Base-by-base conservation (phyloP, 1,140 invertebrate genomes). In the Leptestheria dahalacensis region DNA sequence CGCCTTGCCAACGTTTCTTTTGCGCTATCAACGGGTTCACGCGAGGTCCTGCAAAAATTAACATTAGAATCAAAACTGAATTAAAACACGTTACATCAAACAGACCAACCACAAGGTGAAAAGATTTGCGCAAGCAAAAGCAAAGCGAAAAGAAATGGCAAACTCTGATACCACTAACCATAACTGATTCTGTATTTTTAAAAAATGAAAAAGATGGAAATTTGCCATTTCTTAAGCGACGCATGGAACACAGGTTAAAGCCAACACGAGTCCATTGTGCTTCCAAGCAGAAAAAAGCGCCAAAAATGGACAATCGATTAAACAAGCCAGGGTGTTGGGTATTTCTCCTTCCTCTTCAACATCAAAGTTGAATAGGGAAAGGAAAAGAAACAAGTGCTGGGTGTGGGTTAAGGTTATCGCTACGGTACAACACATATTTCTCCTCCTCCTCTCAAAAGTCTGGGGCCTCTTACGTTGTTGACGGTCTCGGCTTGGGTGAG, bases 401-500 rank as follows among this genome's bases (percentile, higher is more conserved):
- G n/a, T n/a, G n/a, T n/a, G n/a, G n/a, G n/a, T n/a, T n/a, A n/a
- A n/a, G n/a, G n/a, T n/a, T n/a, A n/a, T n/a, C n/a, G n/a, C n/a
- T n/a, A n/a, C n/a, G n/a, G n/a, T n/a, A n/a, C n/a, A n/a, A n/a
- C n/a, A n/a, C n/a, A n/a, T n/a, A n/a, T n/a, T n/a, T n/a, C n/a
- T n/a, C n/a, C n/a, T n/a, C n/a, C n/a, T n/a, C n/a, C n/a, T n/a
- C n/a, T 23, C 18, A 15, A 26, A 12, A 52, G 26, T 33, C 21
- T 12, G 53, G 21, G n/a, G 23, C 12, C 26, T 33, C 53, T 55
- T 55, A 55, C 53, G 53, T 55, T 55, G 33, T 55, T 55, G 6
- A 29, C 53, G 6, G 53, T 55, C 33, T 55, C 53, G 33, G 53
- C 53, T 29, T 55, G 53, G 24, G 26, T 29, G 24, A 55, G 53